Conservation (phyloP, 37 sponge, comb jelly and placozoan genomes). For the Axinella damicornis region DNA sequence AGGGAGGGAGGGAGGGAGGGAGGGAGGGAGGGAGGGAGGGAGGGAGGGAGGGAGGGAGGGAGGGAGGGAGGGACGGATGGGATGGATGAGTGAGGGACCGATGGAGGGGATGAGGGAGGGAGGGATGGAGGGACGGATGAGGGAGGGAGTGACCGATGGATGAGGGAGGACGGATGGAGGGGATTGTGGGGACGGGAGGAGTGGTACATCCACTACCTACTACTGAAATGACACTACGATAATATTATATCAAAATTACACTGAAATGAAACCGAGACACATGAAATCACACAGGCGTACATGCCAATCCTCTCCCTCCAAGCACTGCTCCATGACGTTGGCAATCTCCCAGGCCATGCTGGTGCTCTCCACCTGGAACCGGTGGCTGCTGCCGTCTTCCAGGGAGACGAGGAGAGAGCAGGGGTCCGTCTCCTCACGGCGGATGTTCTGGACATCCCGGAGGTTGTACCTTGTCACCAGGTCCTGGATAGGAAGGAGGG, state of each 20-base stretch:
- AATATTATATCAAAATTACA: no score
- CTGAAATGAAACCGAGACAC: neutral
- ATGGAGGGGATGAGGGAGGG: no score
- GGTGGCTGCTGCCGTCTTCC: slow-evolving; percentile 1
- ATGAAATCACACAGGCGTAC: neutral
- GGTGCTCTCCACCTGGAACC: slow-evolving; percentile 43
- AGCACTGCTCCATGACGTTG: slow-evolving; percentile 28
- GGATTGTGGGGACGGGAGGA: no score
- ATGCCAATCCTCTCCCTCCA: slow-evolving; percentile 31
- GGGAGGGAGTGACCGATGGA: no score
- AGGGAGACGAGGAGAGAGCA: slow-evolving; percentile 23
- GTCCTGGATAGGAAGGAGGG: slow-evolving; percentile 11
- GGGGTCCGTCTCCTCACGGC: slow-evolving; percentile 16
- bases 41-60: neutral
- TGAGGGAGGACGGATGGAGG: no score
- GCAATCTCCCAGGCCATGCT: slow-evolving; percentile 33
- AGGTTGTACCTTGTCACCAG: slow-evolving; percentile 37
- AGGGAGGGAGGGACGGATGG: no score
- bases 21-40: neutral
- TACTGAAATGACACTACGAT: no score
- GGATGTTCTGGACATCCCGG: slow-evolving; percentile 7
- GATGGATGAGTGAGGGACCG: no score
- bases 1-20: neutral
- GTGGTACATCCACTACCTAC: no score
- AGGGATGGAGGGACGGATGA: no score